These are phyloP conservation scores for Quiscalus mexicanus DNA, from an alignment of 2,113 vertebrate genomes.

Conservation along the genomic window DNA sequence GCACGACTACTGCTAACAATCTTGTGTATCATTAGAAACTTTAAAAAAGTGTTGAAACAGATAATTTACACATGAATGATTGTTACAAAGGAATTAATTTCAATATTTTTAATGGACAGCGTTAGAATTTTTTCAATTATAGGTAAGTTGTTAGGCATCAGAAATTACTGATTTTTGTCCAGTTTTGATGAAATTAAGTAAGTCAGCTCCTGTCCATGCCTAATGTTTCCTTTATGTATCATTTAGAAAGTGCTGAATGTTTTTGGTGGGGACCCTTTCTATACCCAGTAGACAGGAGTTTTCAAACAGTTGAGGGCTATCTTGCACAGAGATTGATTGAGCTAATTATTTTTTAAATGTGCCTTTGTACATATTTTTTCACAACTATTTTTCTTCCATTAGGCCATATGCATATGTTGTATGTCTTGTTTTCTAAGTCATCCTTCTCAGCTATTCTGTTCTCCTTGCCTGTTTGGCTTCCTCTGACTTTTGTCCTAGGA, in stretches of 20 bases:
- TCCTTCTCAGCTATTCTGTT: slow-evolving; percentile 46
- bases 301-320: not conserved
- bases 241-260: not conserved
- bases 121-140: not conserved
- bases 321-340: not conserved
- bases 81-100: not conserved
- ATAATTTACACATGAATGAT: not conserved
- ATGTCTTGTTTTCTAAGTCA: slow-evolving; percentile 41
- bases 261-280: not conserved
- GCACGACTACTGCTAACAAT: rapidly evolving
- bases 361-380: not conserved
- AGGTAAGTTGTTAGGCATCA: not conserved
- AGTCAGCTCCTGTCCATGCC: not conserved
- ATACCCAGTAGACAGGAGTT: not conserved
- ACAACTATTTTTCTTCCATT: not conserved
- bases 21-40: not conserved
- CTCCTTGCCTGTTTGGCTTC: slow-evolving; percentile 33
- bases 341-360: not conserved
- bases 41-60: not conserved
- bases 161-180: slow-evolving; percentile 6
- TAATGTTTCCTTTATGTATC: not conserved
- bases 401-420: not conserved
- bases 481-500: slow-evolving; percentile 34
- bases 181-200: not conserved
- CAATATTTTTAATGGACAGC: not conserved